Evolutionary conservation across 2,797 vertebrate genomes (phyloP).

Genomic region (Thamnophis elegans): DNA sequence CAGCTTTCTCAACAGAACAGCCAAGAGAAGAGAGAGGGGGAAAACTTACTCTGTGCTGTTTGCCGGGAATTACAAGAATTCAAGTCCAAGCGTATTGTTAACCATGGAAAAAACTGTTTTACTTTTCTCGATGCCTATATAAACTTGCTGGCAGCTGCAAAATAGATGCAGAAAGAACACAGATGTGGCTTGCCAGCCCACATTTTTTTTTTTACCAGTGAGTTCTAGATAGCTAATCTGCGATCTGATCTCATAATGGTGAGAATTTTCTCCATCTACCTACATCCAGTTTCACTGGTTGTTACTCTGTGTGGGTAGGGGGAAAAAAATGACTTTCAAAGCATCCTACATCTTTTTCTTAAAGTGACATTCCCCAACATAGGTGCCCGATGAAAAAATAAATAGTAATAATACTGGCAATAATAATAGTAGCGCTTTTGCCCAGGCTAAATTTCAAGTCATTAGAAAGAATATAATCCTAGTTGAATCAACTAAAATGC

Average conservation of each 20-base stretch:
- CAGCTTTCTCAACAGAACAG: background rate
- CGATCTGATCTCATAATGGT: background rate
- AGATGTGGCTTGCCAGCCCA: background rate
- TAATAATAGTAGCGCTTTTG: background rate
- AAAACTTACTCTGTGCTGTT: too few species aligned
- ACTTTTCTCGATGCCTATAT: background rate
- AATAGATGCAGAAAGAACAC: background rate
- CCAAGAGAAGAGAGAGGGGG: too few species aligned
- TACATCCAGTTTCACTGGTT: background rate
- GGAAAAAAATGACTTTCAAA: background rate
- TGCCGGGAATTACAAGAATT: background rate
- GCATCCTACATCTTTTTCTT: background rate
- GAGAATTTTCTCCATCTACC: background rate
- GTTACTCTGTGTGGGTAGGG: background rate
- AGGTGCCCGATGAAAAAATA: background rate
- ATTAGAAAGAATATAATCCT: background rate
- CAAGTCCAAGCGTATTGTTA: background rate
- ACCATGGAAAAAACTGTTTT: background rate
- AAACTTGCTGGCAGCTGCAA: background rate
- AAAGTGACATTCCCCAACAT: background rate
- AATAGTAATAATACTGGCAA: background rate
- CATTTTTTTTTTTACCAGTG: background rate
- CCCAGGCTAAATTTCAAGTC: background rate
- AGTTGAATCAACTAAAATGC: background rate
- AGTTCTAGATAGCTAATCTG: background rate